These are phyloP conservation scores for Salvelinus alpinus DNA, from an alignment of 2,113 vertebrate species.

Conservation along the genomic window DNA sequence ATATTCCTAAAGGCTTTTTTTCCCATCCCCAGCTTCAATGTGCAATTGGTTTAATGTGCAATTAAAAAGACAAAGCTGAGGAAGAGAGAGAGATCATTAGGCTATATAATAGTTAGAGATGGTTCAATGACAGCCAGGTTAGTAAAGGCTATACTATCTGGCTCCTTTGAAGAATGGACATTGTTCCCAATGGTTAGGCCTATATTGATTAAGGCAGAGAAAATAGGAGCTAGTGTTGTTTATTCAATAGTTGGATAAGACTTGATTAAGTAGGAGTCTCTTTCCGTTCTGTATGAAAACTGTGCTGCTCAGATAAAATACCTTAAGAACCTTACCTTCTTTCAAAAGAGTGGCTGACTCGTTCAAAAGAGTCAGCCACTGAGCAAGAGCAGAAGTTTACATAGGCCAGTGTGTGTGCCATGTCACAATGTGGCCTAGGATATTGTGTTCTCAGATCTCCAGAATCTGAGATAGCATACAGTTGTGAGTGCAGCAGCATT, in stretches of 20 bases:
- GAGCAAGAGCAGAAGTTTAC: not conserved
- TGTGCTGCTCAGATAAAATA: no score
- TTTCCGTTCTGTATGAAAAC: not conserved
- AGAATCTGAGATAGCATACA: not conserved
- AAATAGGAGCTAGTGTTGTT: not conserved
- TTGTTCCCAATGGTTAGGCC: not conserved
- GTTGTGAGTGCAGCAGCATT: no score
- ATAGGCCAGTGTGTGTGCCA: not conserved
- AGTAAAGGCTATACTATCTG: no score
- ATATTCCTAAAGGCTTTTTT: constrained; percentile 20
- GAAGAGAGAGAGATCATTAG: no score
- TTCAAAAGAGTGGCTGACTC: no score
- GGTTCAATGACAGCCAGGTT: no score
- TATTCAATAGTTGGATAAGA: not conserved
- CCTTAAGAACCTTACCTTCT: no score
- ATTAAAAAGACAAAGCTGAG: constrained; percentile 11
- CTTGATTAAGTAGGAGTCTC: not conserved
- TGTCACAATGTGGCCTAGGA: constrained; percentile 7
- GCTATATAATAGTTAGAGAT: no score
- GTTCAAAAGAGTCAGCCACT: no score
- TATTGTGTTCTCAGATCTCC: constrained; percentile 13
- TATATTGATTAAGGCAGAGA: not conserved
- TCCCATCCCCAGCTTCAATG: not conserved
- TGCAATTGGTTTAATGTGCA: constrained; percentile 16
- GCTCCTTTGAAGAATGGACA: no score